These are phyloP conservation scores for Meteorus cinctellus DNA, from an alignment of 2,888 invertebrate genomes.

Conservation along the genomic window DNA sequence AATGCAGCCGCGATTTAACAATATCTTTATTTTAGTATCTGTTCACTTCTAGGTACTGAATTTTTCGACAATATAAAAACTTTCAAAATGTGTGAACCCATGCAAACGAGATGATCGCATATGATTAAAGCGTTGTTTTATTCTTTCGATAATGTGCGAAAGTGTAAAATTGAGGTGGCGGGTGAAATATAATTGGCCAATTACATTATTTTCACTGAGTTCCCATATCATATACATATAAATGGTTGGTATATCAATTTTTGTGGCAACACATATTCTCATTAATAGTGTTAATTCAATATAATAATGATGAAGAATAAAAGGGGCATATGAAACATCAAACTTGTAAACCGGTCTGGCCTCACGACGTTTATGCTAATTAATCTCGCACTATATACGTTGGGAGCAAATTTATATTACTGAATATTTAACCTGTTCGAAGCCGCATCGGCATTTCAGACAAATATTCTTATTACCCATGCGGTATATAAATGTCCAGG, in stretches of 20 bases:
- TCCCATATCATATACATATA: neutral
- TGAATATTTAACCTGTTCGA: constrained; percentile 39
- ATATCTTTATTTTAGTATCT: too few species aligned
- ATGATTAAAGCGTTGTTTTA: neutral
- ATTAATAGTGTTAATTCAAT: constrained; percentile 15
- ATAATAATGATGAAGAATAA: neutral
- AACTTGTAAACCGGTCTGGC: constrained; percentile 22
- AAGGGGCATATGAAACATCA: neutral
- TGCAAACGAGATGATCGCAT: too few species aligned
- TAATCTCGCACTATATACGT: constrained; percentile 24
- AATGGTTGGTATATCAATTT: constrained; percentile 2
- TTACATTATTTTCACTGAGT: neutral
- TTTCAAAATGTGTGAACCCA: too few species aligned
- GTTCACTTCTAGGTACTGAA: too few species aligned
- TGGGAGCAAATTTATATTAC: constrained; percentile 45
- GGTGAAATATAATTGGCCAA: neutral
- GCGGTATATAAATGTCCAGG: neutral
- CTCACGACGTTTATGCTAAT: constrained; percentile 32
- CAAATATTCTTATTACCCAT: neutral
- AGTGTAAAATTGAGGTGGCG: neutral
- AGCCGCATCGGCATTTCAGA: neutral
- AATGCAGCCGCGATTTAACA: too few species aligned
- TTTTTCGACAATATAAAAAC: too few species aligned
- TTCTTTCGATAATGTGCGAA: neutral
- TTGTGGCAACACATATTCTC: neutral